Conservation (phyloP, 2,113 vertebrate species). For the Crotalus viridis region DNA sequence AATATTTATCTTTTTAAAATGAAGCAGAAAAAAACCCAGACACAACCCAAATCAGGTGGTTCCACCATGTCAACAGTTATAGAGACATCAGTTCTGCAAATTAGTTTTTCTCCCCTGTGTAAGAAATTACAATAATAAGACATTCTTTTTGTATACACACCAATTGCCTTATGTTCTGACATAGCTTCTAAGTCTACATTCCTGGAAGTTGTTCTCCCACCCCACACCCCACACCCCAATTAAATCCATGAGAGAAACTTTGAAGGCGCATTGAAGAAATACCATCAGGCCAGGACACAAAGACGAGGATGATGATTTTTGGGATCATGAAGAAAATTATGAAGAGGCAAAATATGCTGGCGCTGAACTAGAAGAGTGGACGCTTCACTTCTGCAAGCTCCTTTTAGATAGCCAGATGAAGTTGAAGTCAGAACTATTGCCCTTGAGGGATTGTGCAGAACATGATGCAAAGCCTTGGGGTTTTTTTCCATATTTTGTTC, state of each 20-base stretch:
- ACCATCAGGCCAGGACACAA: background rate
- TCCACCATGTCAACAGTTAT: background rate
- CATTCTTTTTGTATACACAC: background rate
- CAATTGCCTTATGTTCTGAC: background rate
- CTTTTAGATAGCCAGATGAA: background rate
- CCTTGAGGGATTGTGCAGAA: background rate
- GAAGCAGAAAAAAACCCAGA: background rate
- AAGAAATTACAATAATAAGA: background rate
- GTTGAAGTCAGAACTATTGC: background rate
- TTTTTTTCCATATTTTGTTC: background rate
- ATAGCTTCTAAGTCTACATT: background rate
- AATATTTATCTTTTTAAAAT: slow-evolving; percentile 28
- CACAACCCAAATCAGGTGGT: background rate
- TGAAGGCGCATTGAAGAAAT: background rate
- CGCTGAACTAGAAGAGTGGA: background rate
- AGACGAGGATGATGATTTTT: background rate
- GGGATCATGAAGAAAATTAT: background rate
- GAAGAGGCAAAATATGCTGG: background rate
- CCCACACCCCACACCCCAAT: background rate
- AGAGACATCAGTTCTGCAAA: background rate
- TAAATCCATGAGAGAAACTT: background rate
- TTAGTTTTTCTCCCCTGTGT: background rate
- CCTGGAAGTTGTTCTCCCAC: background rate
- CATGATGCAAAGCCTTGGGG: background rate
- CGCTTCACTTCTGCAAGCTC: background rate